Base-by-base conservation (phyloP, 2,797 vertebrate genomes). In the Pyrrhura leucotis region DNA sequence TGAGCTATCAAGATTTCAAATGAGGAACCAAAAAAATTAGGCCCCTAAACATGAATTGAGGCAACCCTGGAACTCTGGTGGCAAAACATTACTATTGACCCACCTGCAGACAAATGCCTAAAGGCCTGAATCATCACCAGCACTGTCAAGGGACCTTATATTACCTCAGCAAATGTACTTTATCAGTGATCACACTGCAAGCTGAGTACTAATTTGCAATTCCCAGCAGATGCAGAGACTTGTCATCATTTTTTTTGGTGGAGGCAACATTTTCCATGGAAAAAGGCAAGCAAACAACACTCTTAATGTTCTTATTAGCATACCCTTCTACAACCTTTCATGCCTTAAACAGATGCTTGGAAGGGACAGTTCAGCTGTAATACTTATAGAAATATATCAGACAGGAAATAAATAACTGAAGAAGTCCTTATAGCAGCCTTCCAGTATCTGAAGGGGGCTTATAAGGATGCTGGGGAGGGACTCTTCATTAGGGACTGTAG, bases 101-200 rank as follows among this genome's bases (percentile, higher is more conserved):
- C 79, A 80, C 78, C 75, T 93, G 90, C 61, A 91, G 82, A 85
- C 2, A 3, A 91, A 95, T 85, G 90, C 82, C 85, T 96, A 44
- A 90, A 92, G 89, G 69, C 75, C 87, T 94, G 82, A 95, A 77
- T 94, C 92, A 89, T 83, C 89, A 75, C 28, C 82, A 92, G 42
- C 0, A 0, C 65, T 74, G 65, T 33, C 0, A 0, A 89, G 92
- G 68, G 90, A 95, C 75, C 89, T 95, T n/a, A 16, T 40, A 77
- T 88, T 93, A 85, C 92, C 87, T 89, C 96, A 96, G 82, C 72
- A 93, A 92, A 84, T 90, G 86, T 90, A 77, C 81, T 95, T 77
- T 61, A 87, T 80, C 84, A 85, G 68, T 59, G 85, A 92, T 90
- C 79, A 80, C 18, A 31, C 78, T 85, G 92, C 72, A 88, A 89